phyloP scores from a whole-genome alignment of 2,888 invertebrate genomes.

The Isoperla grammatica region DNA sequence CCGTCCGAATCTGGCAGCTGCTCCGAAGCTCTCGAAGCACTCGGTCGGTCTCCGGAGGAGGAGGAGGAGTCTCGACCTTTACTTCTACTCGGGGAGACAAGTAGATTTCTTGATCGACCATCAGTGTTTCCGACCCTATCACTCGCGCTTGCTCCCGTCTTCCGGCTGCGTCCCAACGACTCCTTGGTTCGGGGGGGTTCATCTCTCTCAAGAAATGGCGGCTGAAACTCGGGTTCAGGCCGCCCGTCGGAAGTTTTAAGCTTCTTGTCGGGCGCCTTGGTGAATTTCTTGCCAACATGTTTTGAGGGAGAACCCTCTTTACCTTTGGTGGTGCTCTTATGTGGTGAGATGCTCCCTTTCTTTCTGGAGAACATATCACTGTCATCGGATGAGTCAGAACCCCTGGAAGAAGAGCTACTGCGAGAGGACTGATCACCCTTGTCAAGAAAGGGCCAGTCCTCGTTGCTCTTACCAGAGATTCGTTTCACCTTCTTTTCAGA shows the following conservation, averaged over 20 bases:
- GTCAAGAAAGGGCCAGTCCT: slow-evolving; percentile 76
- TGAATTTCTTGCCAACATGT: slow-evolving; percentile 46
- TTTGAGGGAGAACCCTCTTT: slow-evolving; percentile 19
- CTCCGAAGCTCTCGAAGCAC: slow-evolving; percentile 34
- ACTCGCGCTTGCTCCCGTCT: slow-evolving; percentile 42
- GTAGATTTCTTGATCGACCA: slow-evolving; percentile 59
- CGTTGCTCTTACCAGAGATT: slow-evolving; percentile 5
- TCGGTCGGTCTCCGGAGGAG: slow-evolving; percentile 20
- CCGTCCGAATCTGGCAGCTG: slow-evolving; percentile 37
- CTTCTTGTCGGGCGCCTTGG: slow-evolving; percentile 72
- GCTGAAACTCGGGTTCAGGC: slow-evolving; percentile 64
- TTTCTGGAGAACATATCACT: slow-evolving; percentile 30
- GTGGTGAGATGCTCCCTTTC: slow-evolving; percentile 34
- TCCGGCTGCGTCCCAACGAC: slow-evolving; percentile 33
- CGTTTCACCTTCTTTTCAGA: slow-evolving; percentile 31
- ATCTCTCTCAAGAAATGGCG: slow-evolving; percentile 70
- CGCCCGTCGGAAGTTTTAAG: slow-evolving; percentile 78
- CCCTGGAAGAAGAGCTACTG: slow-evolving; percentile 52
- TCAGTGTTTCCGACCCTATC: slow-evolving; percentile 62
- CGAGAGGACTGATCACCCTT: slow-evolving; percentile 66
- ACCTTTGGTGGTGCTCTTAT: slow-evolving; percentile 25
- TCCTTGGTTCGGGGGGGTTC: slow-evolving; percentile 53
- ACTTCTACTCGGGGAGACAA: slow-evolving; percentile 46
- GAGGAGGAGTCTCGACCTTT: slow-evolving; percentile 41
- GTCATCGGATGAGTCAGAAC: slow-evolving; percentile 43